Evolutionary conservation across 2,888 invertebrate genomes (phyloP), one percentile per base, ranked within the genome.

Genomic region (Scrobipalpa costella): DNA sequence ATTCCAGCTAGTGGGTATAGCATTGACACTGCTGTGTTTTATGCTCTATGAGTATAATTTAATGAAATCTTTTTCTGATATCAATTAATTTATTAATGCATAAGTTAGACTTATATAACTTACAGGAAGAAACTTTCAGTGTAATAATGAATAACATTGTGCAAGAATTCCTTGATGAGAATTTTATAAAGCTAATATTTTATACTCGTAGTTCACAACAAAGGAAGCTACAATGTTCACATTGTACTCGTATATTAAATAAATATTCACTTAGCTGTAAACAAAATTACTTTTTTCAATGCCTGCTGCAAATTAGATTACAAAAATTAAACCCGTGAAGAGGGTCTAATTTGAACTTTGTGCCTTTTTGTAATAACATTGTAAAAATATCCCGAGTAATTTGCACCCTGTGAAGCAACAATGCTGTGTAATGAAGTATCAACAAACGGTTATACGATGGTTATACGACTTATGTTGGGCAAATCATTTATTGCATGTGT

Each of bases 371-470:
- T 74, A 78, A 76, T 76, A 73, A 73, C 72, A 73, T 78, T 77
- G 74, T 73, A 78, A 82, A 83, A 83, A 81, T 81, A 80, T 77
- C 72, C 76, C 69, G 77, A 77, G 79, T 82, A 81, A 83, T 82
- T 82, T 73, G 69, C 71, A 69, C 73, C 76, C 71, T 70, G 63
- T 71, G 73, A 77, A 72, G 70, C 68, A 78, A 80, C 77, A 82
- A 81, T 80, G 77, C 74, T 68, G 69, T 69, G 73, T 85, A 85
- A 84, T 85, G 81, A 86, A 86, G 84, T 79, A 84, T 80, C 81
- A 85, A 86, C 84, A 83, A 71, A 63, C 60, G 49, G 17, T 33
- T 47, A 13, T 27, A 27, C 2, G 70, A 63, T 49, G 49, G 17
- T 33, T 47, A 13, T 27, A 27, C 2, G 70, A 68, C 73, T 75